Base-by-base conservation (phyloP, 2,113 vertebrate genomes). In the Acanthisitta chloris region DNA sequence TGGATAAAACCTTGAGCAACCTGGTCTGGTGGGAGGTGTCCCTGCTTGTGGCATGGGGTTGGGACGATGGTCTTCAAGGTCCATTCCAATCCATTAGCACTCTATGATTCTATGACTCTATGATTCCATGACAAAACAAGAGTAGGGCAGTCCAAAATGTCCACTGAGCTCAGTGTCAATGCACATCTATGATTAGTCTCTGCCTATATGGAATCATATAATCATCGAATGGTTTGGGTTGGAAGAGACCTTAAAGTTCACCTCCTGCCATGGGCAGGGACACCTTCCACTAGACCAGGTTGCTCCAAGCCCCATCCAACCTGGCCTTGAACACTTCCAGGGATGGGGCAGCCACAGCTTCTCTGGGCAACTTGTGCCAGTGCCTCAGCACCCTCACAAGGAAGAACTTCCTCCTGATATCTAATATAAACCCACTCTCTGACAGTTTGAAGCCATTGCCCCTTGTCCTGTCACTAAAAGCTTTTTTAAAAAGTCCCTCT, bases 241-340 rank as follows among this genome's bases (percentile, higher is more conserved):
- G 28, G 16, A 74, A 46, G 9, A 24, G 10, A 67, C 11, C 6
- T 58, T 58, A 17, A 66, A 88, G 23, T 4, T 1, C 17, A 67
- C 26, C 33, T 17, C 17, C 26, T 36, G 2, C 33, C 33, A 58
- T 20, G 23, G 10, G 5, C 0, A 74, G 16, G 19, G 59, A 59
- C 52, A 52, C 0, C 0, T 74, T 20, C 4, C 52, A 29, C n/a
- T 2, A n/a, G 3, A n/a, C 24, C 59, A 51, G 36, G 5, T 5
- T 81, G 6, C 26, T 73, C 59, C 61, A 59, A 67, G 24, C 33
- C 38, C 69, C 3, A 1, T 28, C 52, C 77, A 88, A 3, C 43
- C 59, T 52, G 45, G 51, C 28, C 69, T 67, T 45, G 78, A 38
- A 29, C 10, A 14, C 18, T 81, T 3, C 16, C 69, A 81, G 8